Evolutionary conservation across 1,140 invertebrate genomes (phyloP), one percentile per base, ranked within the genome.

Genomic region (Drosophila tristis): DNA sequence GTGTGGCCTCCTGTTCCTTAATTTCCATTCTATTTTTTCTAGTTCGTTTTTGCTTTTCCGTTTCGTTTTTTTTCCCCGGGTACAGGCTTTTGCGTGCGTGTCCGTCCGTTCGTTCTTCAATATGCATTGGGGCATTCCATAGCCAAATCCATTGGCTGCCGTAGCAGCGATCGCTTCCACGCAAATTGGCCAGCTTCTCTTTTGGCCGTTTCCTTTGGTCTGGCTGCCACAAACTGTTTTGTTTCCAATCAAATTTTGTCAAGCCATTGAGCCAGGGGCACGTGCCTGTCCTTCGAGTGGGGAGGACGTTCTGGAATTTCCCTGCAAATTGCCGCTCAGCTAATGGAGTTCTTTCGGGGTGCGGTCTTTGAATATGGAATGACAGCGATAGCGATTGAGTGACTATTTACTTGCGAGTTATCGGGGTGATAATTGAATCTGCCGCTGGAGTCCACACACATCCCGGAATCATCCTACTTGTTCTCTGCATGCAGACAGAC

Each of bases 171-270:
- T 80, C 78, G 61, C 26, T 48, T 78, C 56, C 50, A 71, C 51
- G 63, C 77, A 67, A 78, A 74, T 64, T 74, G 45, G 11, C 43
- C 39, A 26, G 63, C 15, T 25, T 60, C 11, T 5, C 5, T 29
- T 29, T 64, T 73, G 44, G 9, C 43, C 39, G 20, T 59, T 16
- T 16, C 60, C 26, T 31, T 49, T 20, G n/a, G 31, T 39, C 20
- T 13, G 8, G 9, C 35, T 35, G n/a, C 26, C 13, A 47, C 31
- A 15, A 64, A 56, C 50, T 49, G 49, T 39, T 25, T 16, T 70
- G 50, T 55, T 85, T 80, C 72, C 80, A 84, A 80, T 84, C 81
- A 81, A 68, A 65, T 62, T 62, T 58, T 49, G 78, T 29, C 59
- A 57, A 56, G 60, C 67, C 73, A 77, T 81, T 80, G 62, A 55